Base-by-base conservation (phyloP, 2,888 invertebrate genomes). In the Pseudoips prasinana region DNA sequence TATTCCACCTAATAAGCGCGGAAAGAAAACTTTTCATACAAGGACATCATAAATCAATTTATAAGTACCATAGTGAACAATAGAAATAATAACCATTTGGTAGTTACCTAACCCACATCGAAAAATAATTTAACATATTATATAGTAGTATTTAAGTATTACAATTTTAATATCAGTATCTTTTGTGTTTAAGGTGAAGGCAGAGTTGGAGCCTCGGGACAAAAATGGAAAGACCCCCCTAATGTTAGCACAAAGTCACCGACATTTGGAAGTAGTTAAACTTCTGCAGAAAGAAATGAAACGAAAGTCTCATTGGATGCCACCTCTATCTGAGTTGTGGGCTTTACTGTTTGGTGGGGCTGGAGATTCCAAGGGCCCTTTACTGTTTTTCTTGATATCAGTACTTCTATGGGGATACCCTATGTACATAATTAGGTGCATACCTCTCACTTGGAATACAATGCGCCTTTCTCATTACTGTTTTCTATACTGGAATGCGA, bases 161-260 rank as follows among this genome's bases (percentile, higher is more conserved):
- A 10, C 11, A 32, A 35, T n/a, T n/a, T n/a, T n/a, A n/a, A n/a
- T n/a, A n/a, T n/a, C n/a, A n/a, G n/a, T n/a, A n/a, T n/a, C n/a
- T n/a, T n/a, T n/a, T n/a, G n/a, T n/a, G n/a, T 65, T 73, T 30
- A 57, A 94, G 92, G 96, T 96, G 39, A 95, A 95, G 71, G 93
- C 97, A 14, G 96, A 96, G 63, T 77, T 97, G 36, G 95, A 96
- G 63, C 94, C 96, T 1, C 91, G 94, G 7, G 97, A 97, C 67
- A 97, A 96, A 73, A 97, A 97, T 77, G 96, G 95, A 1, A 97
- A 97, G 82, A 97, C 97, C 0, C 97, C 97, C 0, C 82, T 97
- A 18, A 95, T 96, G 92, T 80, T 98, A 37, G 97, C 97, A 0
- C 94, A 94, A 69, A 95, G 96, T 46, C 95, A 97, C 69, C 92